Base-by-base conservation (phyloP, 2,888 invertebrate species). In the Thelaira solivaga region DNA sequence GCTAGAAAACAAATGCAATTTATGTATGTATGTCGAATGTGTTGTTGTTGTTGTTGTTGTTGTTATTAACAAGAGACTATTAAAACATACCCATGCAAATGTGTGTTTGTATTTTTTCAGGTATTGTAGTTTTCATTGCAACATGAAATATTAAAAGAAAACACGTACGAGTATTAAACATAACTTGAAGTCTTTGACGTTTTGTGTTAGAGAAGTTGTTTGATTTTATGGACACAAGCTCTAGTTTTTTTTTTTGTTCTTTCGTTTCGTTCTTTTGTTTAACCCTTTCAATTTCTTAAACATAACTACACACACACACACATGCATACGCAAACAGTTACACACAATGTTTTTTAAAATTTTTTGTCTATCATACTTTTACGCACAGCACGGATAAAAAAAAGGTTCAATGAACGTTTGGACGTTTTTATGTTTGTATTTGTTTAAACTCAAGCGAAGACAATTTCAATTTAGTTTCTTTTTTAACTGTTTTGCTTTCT, bases 321-420 rank as follows among this genome's bases (percentile, higher is more conserved):
- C n/a, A n/a, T 43, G 4, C 22, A 22, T 62, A 24, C 24, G 24
- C n/a, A n/a, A n/a, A n/a, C n/a, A n/a, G n/a, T n/a, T n/a, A n/a
- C n/a, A n/a, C n/a, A n/a, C n/a, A n/a, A n/a, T n/a, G n/a, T n/a
- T 61, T 29, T 39, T 18, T 55, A 4, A 36, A 24, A 18, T 45
- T 59, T 4, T 47, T 59, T 57, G 11, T 65, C 16, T 47, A 10
- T 22, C 16, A 16, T 53, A 62, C 73, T 49, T 65, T 69, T 64
- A 75, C 74, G 74, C 74, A 75, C 45, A 62, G n/a, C n/a, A n/a
- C n/a, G n/a, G n/a, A 39, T 6, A 13, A 39, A 39, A 6, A 39
- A 59, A 61, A 39, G 68, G 74, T 75, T 75, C 53, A 75, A 68
- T 68, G 67, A 68, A 68, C 74, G 61, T 43, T 74, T 36, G 20